Percentiles rank a stretch among this genome's conserved stretches.
These are phyloP conservation scores for Peromyscus attwateri DNA, from an alignment of 2,797 vertebrate genomes.

Conservation along the genomic window DNA sequence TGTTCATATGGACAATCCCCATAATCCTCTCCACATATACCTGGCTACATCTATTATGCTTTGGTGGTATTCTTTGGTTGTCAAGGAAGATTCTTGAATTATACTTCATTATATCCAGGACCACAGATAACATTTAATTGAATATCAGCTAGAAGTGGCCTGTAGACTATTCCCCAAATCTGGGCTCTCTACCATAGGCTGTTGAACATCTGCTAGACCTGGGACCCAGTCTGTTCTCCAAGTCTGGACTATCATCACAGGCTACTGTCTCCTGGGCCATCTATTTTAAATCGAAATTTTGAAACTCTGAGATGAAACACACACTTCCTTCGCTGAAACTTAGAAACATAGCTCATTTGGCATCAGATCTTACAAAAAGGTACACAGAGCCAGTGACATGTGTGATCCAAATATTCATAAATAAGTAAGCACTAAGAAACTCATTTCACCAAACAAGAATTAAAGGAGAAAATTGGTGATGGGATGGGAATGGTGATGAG, in stretches of 20 bases:
- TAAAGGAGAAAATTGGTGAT: not conserved
- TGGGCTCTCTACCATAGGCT: not conserved
- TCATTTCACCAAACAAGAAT: not conserved
- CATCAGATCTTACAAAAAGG: not conserved
- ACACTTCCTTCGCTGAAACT: not conserved
- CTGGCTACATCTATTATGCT: not conserved
- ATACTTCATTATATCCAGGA: not conserved
- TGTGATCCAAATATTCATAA: not conserved
- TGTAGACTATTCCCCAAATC: not conserved
- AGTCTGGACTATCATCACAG: too few species aligned
- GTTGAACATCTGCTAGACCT: not conserved
- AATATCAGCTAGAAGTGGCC: not conserved
- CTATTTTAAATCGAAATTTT: not conserved
- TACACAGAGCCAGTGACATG: not conserved
- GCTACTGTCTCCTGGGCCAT: not conserved
- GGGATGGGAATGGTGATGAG: not conserved
- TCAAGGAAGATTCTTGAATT: not conserved
- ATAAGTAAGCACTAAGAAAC: not conserved
- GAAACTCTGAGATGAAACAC: slow-evolving; percentile 20
- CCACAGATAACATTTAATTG: too few species aligned
- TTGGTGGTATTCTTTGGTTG: not conserved
- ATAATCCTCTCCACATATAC: not conserved
- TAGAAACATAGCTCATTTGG: not conserved
- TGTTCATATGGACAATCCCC: not conserved
- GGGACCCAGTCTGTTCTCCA: not conserved